Evolutionary conservation across 1,140 invertebrate species (phyloP), one percentile per base, ranked within the genome.

Genomic region (Procambarus clarkii): DNA sequence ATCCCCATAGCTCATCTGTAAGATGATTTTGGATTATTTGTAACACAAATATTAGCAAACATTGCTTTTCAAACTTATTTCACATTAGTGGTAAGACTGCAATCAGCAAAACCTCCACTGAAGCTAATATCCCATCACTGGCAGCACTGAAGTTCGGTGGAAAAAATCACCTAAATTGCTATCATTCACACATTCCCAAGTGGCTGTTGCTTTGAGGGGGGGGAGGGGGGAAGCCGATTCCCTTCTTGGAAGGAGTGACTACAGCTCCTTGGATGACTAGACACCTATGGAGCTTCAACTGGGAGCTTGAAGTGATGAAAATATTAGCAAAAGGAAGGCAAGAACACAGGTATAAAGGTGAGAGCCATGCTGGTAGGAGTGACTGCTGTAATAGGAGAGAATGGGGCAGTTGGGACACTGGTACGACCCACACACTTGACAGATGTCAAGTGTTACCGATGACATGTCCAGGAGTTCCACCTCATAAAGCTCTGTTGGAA

Each of bases 361-460:
- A n/a, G 81, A 88, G 78, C 48, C 76, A 2, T 69, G 74, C 15
- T 34, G n/a, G 34, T n/a, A 44, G 34, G 90, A 81, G 2, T 60
- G 48, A 54, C 92, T 93, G 83, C 91, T 92, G 60, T 93, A 92
- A 74, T 92, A 93, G 46, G 92, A 93, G 46, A 92, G 88, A 93
- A 98, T 98, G 46, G 97, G 97, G 95, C 98, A 99, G 94, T 99
- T 99, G 0, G 98, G 98, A 95, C 98, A 99, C 94, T 99, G 98
- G 77, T 98, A 99, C 44, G 98, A 99, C 58, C 98, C 98, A 94
- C 98, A 99, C n/a, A 99, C 98, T 94, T 99, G 98, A 94, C 98
- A 99, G 92, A 99, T 98, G 94, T 98, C 98, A 48, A 99, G 97
- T 95, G 94, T 98, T 98, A 3, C 98, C 97, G 46, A 97, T 96